A percentile compares a stretch with the other conserved stretches of the same genome.
Evolutionary conservation across 2,113 vertebrate species (phyloP).

Genomic region (Amblyopsis rosae): DNA sequence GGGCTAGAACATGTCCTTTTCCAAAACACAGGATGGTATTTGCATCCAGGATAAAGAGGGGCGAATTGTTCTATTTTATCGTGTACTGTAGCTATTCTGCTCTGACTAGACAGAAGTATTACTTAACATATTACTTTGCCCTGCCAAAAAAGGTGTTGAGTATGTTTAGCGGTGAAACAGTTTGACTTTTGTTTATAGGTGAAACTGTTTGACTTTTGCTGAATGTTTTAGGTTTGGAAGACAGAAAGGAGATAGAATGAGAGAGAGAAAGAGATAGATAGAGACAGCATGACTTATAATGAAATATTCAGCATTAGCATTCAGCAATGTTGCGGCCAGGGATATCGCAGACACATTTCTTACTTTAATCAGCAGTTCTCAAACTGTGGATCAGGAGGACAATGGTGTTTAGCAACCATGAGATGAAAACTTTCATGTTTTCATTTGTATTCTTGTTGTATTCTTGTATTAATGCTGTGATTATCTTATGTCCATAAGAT

Average conservation of each 20-base stretch:
- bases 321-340: slow-evolving; percentile 25
- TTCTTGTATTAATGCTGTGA: too few relatives aligned
- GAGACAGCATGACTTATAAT: slow-evolving; percentile 15
- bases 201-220: not conserved
- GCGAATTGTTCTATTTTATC: slow-evolving; percentile 56
- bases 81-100: not conserved
- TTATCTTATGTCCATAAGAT: too few relatives aligned
- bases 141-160: not conserved
- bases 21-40: slow-evolving; percentile 68
- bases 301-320: too few relatives aligned
- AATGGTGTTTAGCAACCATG: too few relatives aligned
- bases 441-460: too few relatives aligned
- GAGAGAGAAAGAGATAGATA: slow-evolving; percentile 3
- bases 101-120: slow-evolving; percentile 21
- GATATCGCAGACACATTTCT: slow-evolving; percentile 15
- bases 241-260: not conserved
- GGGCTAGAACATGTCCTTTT: slow-evolving; percentile 70
- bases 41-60: slow-evolving; percentile 41
- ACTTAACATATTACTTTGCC: slow-evolving; percentile 33
- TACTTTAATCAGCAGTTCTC: too few relatives aligned
- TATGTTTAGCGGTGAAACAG: not conserved
- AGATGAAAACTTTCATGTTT: too few relatives aligned
- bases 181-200: not conserved
- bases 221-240: not conserved
- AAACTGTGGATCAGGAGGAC: not conserved